Conservation (phyloP, 2,888 invertebrate species). For the Nemotelus pantherinus region DNA sequence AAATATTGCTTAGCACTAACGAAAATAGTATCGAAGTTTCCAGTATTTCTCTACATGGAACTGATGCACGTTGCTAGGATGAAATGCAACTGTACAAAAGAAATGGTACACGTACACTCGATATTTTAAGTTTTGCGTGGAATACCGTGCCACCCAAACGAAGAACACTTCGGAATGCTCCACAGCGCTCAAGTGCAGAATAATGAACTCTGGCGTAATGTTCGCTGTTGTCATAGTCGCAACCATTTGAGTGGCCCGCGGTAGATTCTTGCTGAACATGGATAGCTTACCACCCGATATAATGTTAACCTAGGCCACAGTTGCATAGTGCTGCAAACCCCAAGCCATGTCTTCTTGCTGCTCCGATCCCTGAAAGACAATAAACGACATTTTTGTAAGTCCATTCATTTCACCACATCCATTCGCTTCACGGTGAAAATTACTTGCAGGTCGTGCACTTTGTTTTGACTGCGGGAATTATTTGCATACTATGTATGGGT, state of each 20-base stretch:
- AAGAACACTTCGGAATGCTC: not conserved
- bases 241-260: no score
- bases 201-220: conserved; percentile 1
- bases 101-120: conserved; percentile 12
- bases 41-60: no score
- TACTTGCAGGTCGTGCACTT: conserved; percentile 36
- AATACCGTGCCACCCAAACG: not conserved
- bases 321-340: no score
- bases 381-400: conserved; percentile 13
- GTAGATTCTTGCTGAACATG: no score
- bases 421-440: conserved; percentile 15
- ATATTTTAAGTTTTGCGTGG: conserved; percentile 23
- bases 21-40: no score
- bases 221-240: not conserved
- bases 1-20: no score
- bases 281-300: no score
- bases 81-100: not conserved
- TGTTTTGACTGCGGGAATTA: conserved; percentile 8
- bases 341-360: no score
- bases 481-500: conserved; percentile 6
- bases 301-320: no score
- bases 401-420: conserved; percentile 31
- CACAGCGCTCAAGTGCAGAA: conserved; percentile 4
- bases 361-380: conserved; percentile 4
- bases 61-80: no score